A percentile compares a stretch with the other conserved stretches of the same genome.
phyloP scores from a whole-genome alignment of 2,113 vertebrate species.

The Desmodus rotundus region DNA sequence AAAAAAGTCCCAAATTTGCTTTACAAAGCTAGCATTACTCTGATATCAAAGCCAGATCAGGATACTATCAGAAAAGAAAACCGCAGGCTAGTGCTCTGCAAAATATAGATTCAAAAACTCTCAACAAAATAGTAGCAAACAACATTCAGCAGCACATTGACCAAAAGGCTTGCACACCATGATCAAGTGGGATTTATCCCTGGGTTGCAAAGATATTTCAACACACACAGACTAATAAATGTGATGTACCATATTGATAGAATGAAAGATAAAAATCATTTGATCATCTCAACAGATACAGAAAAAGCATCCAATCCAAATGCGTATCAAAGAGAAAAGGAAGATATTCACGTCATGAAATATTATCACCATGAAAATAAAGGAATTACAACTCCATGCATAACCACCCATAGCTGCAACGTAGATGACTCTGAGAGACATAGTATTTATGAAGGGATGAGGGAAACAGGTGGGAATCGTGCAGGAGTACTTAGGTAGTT shows the following conservation, averaged over 20 bases:
- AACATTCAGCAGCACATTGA: neutral
- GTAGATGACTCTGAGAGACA: neutral
- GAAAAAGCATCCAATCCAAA: neutral
- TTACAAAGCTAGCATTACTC: neutral
- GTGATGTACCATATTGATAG: neutral
- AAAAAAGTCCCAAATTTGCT: neutral
- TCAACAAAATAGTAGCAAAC: neutral
- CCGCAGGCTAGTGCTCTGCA: neutral
- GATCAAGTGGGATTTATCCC: neutral
- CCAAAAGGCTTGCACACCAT: neutral
- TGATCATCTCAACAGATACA: neutral
- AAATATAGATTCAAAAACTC: neutral
- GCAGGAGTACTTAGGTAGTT: neutral
- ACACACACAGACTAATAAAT: neutral
- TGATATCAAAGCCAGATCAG: neutral
- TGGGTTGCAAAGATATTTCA: neutral
- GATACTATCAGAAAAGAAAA: neutral
- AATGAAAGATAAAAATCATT: neutral
- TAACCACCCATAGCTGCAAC: neutral
- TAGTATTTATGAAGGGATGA: neutral
- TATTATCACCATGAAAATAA: neutral
- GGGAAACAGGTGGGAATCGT: neutral
- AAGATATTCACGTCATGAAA: neutral
- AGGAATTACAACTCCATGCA: neutral
- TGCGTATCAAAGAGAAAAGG: neutral